Percentiles rank a stretch among this genome's conserved stretches.
Conservation (phyloP, 2,113 vertebrate genomes). For the Notechis scutatus region DNA sequence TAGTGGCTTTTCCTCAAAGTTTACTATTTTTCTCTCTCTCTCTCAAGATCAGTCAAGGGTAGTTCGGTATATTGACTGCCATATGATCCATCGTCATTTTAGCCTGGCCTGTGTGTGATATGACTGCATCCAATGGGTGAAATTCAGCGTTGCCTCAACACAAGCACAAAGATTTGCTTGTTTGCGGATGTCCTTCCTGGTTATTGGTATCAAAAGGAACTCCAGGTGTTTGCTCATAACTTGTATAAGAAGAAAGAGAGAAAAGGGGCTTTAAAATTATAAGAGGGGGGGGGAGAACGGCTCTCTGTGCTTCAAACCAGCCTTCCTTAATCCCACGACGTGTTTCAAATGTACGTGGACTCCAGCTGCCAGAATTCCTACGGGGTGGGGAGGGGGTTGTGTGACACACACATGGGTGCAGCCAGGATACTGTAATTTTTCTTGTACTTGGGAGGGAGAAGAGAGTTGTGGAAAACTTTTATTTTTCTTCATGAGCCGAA, state of each 20-base stretch:
- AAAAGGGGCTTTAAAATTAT: background rate
- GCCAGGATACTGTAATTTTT: background rate
- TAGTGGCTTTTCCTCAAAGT: background rate
- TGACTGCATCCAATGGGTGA: background rate
- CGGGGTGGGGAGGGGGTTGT: background rate
- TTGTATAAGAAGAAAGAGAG: background rate
- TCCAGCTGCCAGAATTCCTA: background rate
- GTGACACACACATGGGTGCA: background rate
- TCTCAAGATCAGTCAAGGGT: background rate
- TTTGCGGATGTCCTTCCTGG: background rate
- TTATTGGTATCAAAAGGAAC: background rate
- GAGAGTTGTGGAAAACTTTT: background rate
- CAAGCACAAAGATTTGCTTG: background rate
- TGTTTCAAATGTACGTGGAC: background rate
- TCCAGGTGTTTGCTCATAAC: background rate
- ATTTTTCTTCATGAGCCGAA: background rate
- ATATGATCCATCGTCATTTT: background rate
- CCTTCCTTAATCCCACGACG: background rate
- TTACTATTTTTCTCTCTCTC: background rate
- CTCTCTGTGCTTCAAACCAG: background rate
- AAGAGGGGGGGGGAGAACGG: background rate
- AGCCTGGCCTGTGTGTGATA: background rate
- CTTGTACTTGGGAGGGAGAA: background rate
- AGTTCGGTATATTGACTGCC: background rate
- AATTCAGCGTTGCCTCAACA: background rate